phyloP scores from a whole-genome alignment of 1,140 invertebrate species.

The Drosophila melanica region DNA sequence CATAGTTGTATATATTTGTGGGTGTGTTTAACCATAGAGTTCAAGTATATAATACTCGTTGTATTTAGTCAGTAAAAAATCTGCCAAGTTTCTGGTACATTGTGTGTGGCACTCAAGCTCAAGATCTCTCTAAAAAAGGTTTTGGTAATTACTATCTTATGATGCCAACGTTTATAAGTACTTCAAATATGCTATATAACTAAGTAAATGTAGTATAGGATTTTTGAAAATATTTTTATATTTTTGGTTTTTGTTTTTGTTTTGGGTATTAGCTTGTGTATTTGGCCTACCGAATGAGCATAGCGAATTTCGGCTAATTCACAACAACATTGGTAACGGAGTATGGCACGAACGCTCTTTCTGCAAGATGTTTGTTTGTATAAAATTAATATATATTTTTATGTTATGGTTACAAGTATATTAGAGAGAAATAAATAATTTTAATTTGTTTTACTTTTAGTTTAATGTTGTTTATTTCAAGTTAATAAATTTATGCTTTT shows the following conservation, averaged over 20 bases:
- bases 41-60: constrained; percentile 24
- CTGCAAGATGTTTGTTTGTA: constrained; percentile 83
- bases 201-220: constrained; percentile 18
- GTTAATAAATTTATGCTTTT: constrained; percentile 27
- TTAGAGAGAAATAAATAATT: constrained; percentile 34
- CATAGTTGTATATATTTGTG: constrained; percentile 23
- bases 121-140: constrained; percentile 28
- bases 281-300: constrained; percentile 84
- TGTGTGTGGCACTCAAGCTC: constrained; percentile 21
- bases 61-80: constrained; percentile 70
- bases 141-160: constrained; percentile 26
- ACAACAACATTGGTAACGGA: constrained; percentile 84
- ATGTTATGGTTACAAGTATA: constrained; percentile 61
- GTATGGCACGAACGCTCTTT: constrained; percentile 84
- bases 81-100: constrained; percentile 55
- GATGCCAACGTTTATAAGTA: constrained; percentile 42
- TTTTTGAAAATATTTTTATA: constrained; percentile 15
- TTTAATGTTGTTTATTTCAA: constrained; percentile 30
- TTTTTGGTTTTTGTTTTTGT: constrained; percentile 10
- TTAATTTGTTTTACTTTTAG: constrained; percentile 30
- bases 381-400: constrained; percentile 77
- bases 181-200: constrained; percentile 32
- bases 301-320: constrained; percentile 84
- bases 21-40: constrained; percentile 44
- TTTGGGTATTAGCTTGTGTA: constrained; percentile 64